Evolutionary conservation across 2,113 vertebrate species (phyloP).

Genomic region (Otocyon megalotis): DNA sequence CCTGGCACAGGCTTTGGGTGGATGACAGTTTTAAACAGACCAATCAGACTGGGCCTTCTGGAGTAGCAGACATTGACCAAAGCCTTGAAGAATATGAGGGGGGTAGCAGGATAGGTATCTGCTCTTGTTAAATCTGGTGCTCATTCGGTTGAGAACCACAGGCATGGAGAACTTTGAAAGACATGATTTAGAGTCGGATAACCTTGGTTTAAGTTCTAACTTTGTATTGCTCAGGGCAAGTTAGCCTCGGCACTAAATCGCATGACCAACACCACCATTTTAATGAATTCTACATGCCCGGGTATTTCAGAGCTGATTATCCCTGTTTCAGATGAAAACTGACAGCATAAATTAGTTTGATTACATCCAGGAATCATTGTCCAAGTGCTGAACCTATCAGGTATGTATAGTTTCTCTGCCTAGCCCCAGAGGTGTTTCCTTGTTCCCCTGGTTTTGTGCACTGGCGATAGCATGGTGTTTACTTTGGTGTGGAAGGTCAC

Average conservation of each 20-base stretch:
- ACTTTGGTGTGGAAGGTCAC: neutral
- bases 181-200: neutral
- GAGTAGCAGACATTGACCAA: neutral
- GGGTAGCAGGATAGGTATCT: neutral
- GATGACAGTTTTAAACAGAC: neutral
- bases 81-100: neutral
- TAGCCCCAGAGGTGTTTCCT: neutral
- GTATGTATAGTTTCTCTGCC: too few species aligned
- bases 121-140: neutral
- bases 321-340: neutral
- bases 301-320: neutral
- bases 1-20: neutral
- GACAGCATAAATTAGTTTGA: constrained; percentile 14
- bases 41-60: neutral
- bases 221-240: neutral
- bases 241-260: neutral
- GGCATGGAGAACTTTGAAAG: neutral
- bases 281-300: neutral
- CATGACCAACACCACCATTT: neutral
- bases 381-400: neutral
- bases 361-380: neutral
- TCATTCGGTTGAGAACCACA: neutral
- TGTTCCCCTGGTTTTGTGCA: neutral
- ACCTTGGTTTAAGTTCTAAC: neutral
- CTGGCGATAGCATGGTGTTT: neutral